These are phyloP conservation scores for Incurvaria masculella DNA, from an alignment of 2,888 invertebrate genomes.

Conservation along the genomic window DNA sequence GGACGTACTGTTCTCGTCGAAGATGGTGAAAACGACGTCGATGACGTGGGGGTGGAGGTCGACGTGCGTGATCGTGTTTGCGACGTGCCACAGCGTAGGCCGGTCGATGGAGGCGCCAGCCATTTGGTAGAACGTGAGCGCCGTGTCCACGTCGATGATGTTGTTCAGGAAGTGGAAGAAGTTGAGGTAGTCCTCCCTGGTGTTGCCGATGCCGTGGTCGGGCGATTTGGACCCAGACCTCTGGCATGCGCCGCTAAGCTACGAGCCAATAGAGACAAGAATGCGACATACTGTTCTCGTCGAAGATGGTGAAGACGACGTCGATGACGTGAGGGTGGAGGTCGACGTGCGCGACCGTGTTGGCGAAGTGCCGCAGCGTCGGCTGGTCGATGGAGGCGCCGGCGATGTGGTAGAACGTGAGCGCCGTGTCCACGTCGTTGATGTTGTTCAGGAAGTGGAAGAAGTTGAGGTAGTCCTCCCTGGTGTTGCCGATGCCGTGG, in stretches of 20 bases:
- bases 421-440: constrained; percentile 96
- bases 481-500: constrained; percentile 81
- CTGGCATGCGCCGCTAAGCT: too few relatives aligned
- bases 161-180: constrained; percentile 97
- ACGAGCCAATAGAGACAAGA: too few relatives aligned
- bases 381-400: constrained; percentile 97
- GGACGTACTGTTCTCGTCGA: constrained; percentile 95
- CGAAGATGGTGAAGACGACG: constrained; percentile 97
- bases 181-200: constrained; percentile 86
- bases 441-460: constrained; percentile 97
- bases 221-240: constrained; percentile 68
- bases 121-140: constrained; percentile 97
- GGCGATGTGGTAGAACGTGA: constrained; percentile 98
- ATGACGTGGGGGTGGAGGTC: constrained; percentile 92
- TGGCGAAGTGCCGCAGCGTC: constrained; percentile 92
- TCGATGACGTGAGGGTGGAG: constrained; percentile 92
- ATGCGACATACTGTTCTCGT: constrained; percentile 97
- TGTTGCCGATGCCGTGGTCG: constrained; percentile 82
- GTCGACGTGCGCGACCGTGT: constrained; percentile 93
- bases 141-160: constrained; percentile 98
- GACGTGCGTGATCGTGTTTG: constrained; percentile 93
- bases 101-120: constrained; percentile 98
- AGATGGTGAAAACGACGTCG: constrained; percentile 96
- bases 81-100: constrained; percentile 92
- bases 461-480: constrained; percentile 91